Conservation (phyloP, 2,888 invertebrate genomes). For the Mimas tiliae region DNA sequence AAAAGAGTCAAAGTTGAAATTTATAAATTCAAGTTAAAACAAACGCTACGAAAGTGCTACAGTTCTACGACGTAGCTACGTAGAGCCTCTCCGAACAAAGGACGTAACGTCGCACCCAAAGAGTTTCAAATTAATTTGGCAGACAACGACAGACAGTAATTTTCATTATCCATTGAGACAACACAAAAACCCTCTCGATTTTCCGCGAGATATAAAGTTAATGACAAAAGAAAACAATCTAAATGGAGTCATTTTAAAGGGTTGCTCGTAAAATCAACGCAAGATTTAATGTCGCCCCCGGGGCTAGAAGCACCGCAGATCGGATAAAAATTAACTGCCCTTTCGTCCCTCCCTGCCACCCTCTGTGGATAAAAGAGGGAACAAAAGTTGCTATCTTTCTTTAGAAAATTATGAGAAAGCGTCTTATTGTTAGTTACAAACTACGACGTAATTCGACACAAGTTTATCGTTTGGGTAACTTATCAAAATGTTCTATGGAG, state of each 20-base stretch:
- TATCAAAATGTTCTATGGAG: neutral
- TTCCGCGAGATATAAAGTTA: conserved; percentile 35
- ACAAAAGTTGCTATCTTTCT: conserved; percentile 28
- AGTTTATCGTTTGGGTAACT: neutral
- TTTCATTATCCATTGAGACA: conserved; percentile 25
- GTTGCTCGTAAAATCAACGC: conserved; percentile 38
- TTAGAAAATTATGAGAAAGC: conserved; percentile 22
- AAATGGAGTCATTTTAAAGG: conserved; percentile 44
- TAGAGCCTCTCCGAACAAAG: conserved; percentile 10
- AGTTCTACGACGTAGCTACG: conserved; percentile 1
- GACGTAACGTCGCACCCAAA: conserved; percentile 5
- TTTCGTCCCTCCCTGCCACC: neutral
- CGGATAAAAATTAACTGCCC: conserved; percentile 37
- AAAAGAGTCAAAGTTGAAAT: neutral
- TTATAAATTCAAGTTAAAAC: conserved; percentile 3
- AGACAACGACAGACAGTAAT: conserved; percentile 24
- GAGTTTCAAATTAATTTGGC: conserved; percentile 24
- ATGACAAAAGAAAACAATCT: conserved; percentile 46
- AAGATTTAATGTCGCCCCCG: conserved; percentile 28
- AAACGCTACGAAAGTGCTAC: neutral
- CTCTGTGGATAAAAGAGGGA: conserved; percentile 12
- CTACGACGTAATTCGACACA: neutral
- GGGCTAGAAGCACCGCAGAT: conserved; percentile 26
- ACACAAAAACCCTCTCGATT: conserved; percentile 26
- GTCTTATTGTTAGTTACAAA: conserved; percentile 18